Base-by-base conservation (phyloP, 2,888 invertebrate genomes). In the Stenchaetothrips biformis region DNA sequence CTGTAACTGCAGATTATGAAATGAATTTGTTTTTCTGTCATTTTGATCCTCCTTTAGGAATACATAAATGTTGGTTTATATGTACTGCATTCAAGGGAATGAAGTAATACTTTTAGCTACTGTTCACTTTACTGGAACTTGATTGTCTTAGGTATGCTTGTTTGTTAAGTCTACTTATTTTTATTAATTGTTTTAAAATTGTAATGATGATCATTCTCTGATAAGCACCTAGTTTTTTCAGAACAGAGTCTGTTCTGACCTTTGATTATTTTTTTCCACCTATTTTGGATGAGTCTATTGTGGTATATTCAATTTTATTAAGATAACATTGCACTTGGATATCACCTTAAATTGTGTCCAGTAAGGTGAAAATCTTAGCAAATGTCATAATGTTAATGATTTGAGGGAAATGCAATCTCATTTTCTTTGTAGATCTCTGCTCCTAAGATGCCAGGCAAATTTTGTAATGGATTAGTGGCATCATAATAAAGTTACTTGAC, bases 401-500 rank as follows among this genome's bases (percentile, higher is more conserved):
- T 67, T 67, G 67, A 74, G 25, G 67, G 25, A 21, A 74, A 21
- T 74, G 67, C 67, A 74, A 74, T 74, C 25, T 21, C 9, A 74
- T 74, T 74, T 21, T 74, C 11, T 53, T 53, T 18, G 21, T 74
- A 25, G 67, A 74, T 74, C 67, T 74, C 67, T 74, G 21, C 67
- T 11, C 11, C 8, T 74, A 25, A 21, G 25, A 74, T 25, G 7
- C 21, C 7, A 25, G 21, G 25, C 11, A 74, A 21, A 74, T 8
- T 21, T 74, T 74, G 67, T 74, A 74, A 74, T 74, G 21, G 25
- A 21, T 21, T 74, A 74, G 67, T 25, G 67, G 67, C 25, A 74
- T 74, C 67, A 74, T 21, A 67, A 74, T 74, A 74, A 74, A 74
- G 67, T 74, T 21, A 74, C 7, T 25, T 25, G 67, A 74, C n/a